Percentiles rank a stretch among this genome's conserved stretches.
Evolutionary conservation across 2,113 vertebrate species (phyloP).

Genomic region (Antennarius striatus): DNA sequence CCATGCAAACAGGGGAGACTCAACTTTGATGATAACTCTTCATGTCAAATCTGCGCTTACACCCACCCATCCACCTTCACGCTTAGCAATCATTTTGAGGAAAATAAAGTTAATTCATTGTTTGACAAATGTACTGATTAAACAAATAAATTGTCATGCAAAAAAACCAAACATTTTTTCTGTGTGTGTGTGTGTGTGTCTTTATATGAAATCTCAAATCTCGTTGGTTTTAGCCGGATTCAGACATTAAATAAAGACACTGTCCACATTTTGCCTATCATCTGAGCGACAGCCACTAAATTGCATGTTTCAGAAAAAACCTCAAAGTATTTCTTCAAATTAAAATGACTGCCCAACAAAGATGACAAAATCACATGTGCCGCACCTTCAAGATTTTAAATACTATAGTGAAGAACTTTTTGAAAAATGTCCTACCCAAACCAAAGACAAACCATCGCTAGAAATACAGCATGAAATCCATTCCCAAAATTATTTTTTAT

Average conservation of each 20-base stretch:
- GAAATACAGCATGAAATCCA: neutral
- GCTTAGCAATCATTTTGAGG: constrained; percentile 38
- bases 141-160: constrained; percentile 39
- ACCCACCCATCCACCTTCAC: constrained; percentile 33
- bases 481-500: neutral
- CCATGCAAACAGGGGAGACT: constrained; percentile 75
- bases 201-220: neutral
- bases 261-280: neutral
- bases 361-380: neutral
- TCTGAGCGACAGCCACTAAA: neutral
- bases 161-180: constrained; percentile 2
- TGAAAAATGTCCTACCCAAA: neutral
- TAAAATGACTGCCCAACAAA: constrained; percentile 1
- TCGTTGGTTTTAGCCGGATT: too few species aligned
- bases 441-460: neutral
- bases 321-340: neutral
- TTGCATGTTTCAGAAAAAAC: neutral
- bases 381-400: neutral
- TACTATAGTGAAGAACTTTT: too few species aligned
- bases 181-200: neutral
- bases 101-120: constrained; percentile 54
- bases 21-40: constrained; percentile 83
- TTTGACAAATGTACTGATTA: constrained; percentile 50
- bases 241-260: neutral
- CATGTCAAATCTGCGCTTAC: constrained; percentile 65